A percentile compares a stretch with the other conserved stretches of the same genome.
Evolutionary conservation across 2,888 invertebrate species (phyloP).

Genomic region (Buathra laborator): DNA sequence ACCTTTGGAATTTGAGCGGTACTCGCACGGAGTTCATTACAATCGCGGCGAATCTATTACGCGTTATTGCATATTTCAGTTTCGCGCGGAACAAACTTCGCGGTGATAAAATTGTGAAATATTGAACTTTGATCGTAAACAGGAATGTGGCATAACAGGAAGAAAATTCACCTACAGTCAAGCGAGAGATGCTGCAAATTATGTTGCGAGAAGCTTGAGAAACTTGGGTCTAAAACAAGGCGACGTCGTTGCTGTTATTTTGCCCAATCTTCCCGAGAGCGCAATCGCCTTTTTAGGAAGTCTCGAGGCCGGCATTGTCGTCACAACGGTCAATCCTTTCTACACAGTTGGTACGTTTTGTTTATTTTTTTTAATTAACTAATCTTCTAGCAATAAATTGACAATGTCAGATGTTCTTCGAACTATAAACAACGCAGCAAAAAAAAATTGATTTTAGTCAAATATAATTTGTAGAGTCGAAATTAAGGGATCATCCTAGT

Average conservation of each 20-base stretch:
- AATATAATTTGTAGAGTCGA: too few species aligned
- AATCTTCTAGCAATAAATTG: neutral
- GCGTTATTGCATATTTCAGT: neutral
- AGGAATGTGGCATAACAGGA: slow-evolving; percentile 92
- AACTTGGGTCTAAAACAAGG: slow-evolving; percentile 89
- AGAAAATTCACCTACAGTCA: slow-evolving; percentile 91
- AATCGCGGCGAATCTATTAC: neutral
- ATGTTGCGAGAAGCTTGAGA: slow-evolving; percentile 89
- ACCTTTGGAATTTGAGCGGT: slow-evolving; percentile 22
- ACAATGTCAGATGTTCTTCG: too few species aligned
- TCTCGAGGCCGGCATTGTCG: slow-evolving; percentile 89
- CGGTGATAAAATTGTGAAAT: neutral
- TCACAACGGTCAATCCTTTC: slow-evolving; percentile 91
- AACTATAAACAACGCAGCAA: too few species aligned
- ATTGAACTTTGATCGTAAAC: slow-evolving; percentile 48
- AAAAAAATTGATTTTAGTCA: too few species aligned
- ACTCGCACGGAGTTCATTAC: neutral
- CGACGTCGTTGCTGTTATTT: slow-evolving; percentile 90
- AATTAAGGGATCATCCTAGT: too few species aligned
- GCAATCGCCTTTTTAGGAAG: slow-evolving; percentile 89
- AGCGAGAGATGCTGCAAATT: slow-evolving; percentile 88
- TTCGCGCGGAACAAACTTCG: neutral
- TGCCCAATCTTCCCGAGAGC: slow-evolving; percentile 93
- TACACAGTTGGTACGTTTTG: slow-evolving; percentile 87
- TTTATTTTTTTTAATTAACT: neutral